Evolutionary conservation across 2,888 invertebrate species (phyloP).

Genomic region (Tiliacea citrago): DNA sequence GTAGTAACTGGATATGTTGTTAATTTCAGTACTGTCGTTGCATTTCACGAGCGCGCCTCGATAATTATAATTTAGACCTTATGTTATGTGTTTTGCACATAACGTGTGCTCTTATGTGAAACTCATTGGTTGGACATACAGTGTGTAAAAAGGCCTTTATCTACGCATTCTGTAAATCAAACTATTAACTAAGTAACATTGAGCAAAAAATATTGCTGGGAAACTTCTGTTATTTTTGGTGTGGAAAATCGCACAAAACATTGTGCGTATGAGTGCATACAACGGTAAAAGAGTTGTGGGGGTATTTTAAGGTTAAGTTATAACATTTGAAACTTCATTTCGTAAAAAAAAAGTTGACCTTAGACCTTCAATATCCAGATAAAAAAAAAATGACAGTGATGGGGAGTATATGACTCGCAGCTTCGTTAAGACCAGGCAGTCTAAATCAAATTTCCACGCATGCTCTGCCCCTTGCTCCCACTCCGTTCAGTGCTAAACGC

Average conservation of each 20-base stretch:
- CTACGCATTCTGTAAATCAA: background rate
- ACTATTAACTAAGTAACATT: background rate
- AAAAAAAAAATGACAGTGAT: background rate
- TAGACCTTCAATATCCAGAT: background rate
- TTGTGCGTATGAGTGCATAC: background rate
- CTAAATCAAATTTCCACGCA: too few relatives aligned
- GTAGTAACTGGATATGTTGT: too few relatives aligned
- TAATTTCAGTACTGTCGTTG: background rate
- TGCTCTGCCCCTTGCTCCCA: too few relatives aligned
- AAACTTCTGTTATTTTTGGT: background rate
- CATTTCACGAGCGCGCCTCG: background rate
- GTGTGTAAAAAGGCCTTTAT: background rate
- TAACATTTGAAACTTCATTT: background rate
- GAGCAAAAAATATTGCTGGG: background rate
- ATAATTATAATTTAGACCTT: background rate
- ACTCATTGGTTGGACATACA: background rate
- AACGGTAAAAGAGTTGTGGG: background rate
- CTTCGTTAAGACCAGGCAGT: too few relatives aligned
- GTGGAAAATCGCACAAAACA: too few relatives aligned
- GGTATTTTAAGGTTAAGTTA: background rate
- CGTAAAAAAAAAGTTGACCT: background rate
- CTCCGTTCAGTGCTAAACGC: too few relatives aligned
- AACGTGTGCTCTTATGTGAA: background rate
- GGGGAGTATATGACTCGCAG: too few relatives aligned
- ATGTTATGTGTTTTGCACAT: background rate